Percentiles rank a stretch among this genome's conserved stretches.
These are phyloP conservation scores for Drosophila albomicans DNA, from an alignment of 1,140 invertebrate species.

Conservation along the genomic window DNA sequence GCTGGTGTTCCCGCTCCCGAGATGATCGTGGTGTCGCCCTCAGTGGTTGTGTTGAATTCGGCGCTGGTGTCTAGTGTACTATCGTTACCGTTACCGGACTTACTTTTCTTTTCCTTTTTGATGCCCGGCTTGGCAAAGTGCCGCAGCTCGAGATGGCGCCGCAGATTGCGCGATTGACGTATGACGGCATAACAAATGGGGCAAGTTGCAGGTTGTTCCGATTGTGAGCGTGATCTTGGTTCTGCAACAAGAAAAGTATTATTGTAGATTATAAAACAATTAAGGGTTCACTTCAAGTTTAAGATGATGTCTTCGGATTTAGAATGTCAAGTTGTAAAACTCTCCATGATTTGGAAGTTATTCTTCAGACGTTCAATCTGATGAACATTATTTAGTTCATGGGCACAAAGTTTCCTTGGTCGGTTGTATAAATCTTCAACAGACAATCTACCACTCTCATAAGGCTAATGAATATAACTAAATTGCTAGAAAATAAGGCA, in stretches of 20 bases:
- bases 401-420: too few species aligned
- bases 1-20: slow-evolving; percentile 27
- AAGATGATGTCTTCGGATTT: too few species aligned
- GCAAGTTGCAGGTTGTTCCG: slow-evolving; percentile 88
- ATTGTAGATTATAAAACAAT: neutral
- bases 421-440: too few species aligned
- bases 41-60: slow-evolving; percentile 66
- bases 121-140: slow-evolving; percentile 85
- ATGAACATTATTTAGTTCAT: too few species aligned
- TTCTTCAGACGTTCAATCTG: too few species aligned
- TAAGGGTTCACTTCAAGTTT: too few species aligned
- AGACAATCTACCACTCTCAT: too few species aligned
- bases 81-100: slow-evolving; percentile 80
- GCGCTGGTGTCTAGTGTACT: slow-evolving; percentile 59
- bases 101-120: slow-evolving; percentile 85
- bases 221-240: slow-evolving; percentile 86
- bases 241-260: slow-evolving; percentile 44
- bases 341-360: too few species aligned
- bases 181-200: slow-evolving; percentile 87
- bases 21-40: slow-evolving; percentile 59
- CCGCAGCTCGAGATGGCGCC: slow-evolving; percentile 86
- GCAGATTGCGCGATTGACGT: slow-evolving; percentile 87
- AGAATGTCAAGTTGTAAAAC: too few species aligned
- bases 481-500: neutral
- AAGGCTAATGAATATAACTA: neutral